A percentile compares a stretch with the other conserved stretches of the same genome.
phyloP scores from a whole-genome alignment of 2,888 invertebrate species.

The Melipona beecheii region DNA sequence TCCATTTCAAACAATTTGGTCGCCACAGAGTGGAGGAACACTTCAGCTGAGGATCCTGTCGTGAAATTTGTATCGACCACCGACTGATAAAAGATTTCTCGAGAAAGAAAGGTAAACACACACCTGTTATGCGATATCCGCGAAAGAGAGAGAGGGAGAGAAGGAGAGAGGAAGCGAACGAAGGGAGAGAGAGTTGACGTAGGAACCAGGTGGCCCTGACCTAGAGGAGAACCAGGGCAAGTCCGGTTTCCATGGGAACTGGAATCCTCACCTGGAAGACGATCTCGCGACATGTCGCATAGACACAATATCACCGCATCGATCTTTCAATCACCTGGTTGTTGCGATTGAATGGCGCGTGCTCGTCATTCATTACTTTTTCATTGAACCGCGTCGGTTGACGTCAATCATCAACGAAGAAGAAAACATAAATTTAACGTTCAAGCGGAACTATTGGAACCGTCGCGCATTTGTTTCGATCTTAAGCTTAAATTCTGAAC shows the following conservation, averaged over 20 bases:
- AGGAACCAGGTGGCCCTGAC: conserved; percentile 53
- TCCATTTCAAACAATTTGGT: neutral
- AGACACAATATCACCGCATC: conserved; percentile 36
- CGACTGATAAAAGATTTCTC: neutral
- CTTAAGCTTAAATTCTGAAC: too few species aligned
- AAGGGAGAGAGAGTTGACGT: conserved; percentile 8
- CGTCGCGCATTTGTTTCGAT: too few species aligned
- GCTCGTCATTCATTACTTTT: conserved; percentile 41
- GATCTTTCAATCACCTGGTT: conserved; percentile 48
- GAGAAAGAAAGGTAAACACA: conserved; percentile 39
- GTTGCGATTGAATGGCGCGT: conserved; percentile 48
- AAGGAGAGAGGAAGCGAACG: neutral
- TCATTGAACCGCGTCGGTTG: neutral
- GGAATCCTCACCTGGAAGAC: conserved; percentile 67
- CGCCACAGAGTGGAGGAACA: neutral
- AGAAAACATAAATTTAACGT: neutral
- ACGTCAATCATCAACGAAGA: neutral
- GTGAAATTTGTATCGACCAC: neutral
- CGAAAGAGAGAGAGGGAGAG: conserved; percentile 2
- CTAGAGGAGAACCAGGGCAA: conserved; percentile 54
- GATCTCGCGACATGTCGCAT: conserved; percentile 54
- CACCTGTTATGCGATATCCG: conserved; percentile 50
- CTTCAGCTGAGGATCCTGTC: neutral
- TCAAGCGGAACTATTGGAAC: too few species aligned
- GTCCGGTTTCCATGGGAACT: conserved; percentile 67